These are phyloP conservation scores for Sinocyclocheilus anshuiensis DNA, from an alignment of 2,113 vertebrate species.

Conservation along the genomic window DNA sequence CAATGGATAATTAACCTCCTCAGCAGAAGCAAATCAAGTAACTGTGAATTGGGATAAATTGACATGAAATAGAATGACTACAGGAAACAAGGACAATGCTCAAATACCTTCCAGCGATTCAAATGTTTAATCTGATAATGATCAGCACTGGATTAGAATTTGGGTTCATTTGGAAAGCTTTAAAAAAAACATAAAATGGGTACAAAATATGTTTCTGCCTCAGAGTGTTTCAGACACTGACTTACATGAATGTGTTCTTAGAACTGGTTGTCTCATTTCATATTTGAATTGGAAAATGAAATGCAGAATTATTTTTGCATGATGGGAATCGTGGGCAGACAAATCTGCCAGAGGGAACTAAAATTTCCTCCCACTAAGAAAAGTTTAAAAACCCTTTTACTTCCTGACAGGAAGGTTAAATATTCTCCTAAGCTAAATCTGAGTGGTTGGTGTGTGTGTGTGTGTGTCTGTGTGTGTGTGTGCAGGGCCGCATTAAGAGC, in stretches of 20 bases:
- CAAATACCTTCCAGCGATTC: neutral
- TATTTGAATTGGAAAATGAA: constrained; percentile 17
- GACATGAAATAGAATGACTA: constrained; percentile 41
- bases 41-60: constrained; percentile 54
- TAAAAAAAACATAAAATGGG: neutral
- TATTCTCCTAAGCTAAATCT: neutral
- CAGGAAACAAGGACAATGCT: constrained; percentile 29
- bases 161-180: neutral
- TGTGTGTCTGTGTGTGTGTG: neutral
- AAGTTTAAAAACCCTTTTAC: neutral
- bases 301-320: neutral
- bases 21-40: constrained; percentile 43
- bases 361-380: neutral
- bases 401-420: constrained; percentile 19
- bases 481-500: too few species aligned
- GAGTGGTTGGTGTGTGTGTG: neutral
- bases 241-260: neutral
- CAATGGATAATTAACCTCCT: constrained; percentile 52
- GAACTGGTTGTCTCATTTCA: neutral
- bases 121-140: neutral
- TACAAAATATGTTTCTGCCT: neutral
- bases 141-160: neutral
- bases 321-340: neutral
- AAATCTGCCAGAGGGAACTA: neutral
- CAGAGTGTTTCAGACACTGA: neutral